Evolutionary conservation across 2,113 vertebrate genomes (phyloP), one percentile per base, ranked within the genome.

Genomic region (Salvelinus fontinalis): DNA sequence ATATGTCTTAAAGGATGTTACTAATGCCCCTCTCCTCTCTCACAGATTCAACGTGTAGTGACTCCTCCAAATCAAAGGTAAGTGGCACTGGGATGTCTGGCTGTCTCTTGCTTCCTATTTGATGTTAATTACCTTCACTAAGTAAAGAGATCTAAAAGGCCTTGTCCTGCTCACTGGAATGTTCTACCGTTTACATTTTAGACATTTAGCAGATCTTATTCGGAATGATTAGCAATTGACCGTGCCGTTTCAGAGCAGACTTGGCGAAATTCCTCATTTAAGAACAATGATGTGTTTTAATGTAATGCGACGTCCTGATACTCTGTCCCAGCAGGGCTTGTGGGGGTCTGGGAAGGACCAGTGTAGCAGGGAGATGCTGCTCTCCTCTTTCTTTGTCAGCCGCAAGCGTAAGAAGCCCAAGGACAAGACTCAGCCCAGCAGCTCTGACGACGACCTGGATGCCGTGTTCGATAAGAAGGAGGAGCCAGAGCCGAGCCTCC

Each of bases 21-120:
- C 48, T 91, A 85, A 90, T 75, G 39, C 31, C 39, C 79, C 20
- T 79, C 26, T 78, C 86, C 79, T 84, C 83, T 92, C 88, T 79
- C 84, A 88, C 68, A 27, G 98, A 99, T 95, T 98, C 97, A 86
- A 93, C 97, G 91, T 96, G 95, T 95, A 98, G 96, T 96, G 98
- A 99, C 94, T 97, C 97, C 86, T 94, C 95, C 88, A 99, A 96
- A 95, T 97, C 95, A 93, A 99, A 99, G 97, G 98, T 99, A 94
- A 94, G 65, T 34, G 5, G 8, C 22, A 27, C 16, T 16, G 13
- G 12, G 22, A 5, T 24, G 68, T 27, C 14, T 24, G 20, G 7
- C 44, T 13, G 9, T 49, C 22, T 22, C 29, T 26, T 20, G 16
- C 14, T 22, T 7, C 4, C 31, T 16, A 7, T 69, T 44, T 11